Conservation (phyloP, 1,140 invertebrate species). For the Rhizoglyphus robini region DNA sequence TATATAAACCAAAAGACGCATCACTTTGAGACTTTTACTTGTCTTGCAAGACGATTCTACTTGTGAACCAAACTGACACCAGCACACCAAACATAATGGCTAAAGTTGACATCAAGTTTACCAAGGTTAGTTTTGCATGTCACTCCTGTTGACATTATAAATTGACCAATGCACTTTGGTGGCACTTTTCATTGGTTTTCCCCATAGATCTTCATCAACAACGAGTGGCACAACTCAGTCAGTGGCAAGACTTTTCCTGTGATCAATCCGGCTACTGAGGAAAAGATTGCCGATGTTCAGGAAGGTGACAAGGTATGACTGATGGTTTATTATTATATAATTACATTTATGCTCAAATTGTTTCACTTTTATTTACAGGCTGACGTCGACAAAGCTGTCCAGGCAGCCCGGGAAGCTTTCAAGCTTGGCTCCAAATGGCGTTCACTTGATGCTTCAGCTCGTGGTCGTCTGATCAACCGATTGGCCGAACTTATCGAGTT, state of each 20-base stretch:
- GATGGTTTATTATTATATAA: conserved; percentile 48
- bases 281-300: conserved; percentile 20
- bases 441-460: conserved; percentile 70
- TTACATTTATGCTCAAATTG: not conserved
- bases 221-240: conserved; percentile 82
- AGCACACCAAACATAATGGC: not conserved
- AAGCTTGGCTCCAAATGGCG: conserved; percentile 61
- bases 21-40: not conserved
- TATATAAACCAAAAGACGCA: not conserved
- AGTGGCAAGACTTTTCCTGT: conserved; percentile 40
- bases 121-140: not conserved
- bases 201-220: conserved; percentile 84
- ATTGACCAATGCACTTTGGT: not conserved
- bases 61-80: not conserved
- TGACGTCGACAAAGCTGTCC: conserved; percentile 11
- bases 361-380: too few species aligned
- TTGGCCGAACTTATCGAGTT: conserved; percentile 70
- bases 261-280: conserved; percentile 22
- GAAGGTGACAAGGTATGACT: too few species aligned
- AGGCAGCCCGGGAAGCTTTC: conserved; percentile 30
- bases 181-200: not conserved
- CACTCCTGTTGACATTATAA: not conserved
- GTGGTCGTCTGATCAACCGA: conserved; percentile 60
- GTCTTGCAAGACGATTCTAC: too few species aligned
- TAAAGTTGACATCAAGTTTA: not conserved